Conservation (phyloP, 2,797 vertebrate genomes). For the Melanotaenia nigrans region DNA sequence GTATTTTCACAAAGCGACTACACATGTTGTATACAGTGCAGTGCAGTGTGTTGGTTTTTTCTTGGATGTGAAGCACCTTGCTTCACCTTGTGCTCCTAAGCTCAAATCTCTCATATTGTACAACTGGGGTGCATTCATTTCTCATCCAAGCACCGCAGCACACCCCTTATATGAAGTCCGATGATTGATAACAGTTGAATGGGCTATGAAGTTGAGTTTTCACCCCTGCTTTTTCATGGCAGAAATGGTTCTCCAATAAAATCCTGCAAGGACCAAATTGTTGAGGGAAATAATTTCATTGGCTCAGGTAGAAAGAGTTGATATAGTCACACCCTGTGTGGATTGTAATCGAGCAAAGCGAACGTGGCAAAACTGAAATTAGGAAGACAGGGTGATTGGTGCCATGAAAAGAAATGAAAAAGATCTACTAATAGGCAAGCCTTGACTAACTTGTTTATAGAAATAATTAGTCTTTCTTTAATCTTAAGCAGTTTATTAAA, state of each 20-base stretch:
- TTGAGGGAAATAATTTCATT: conserved; percentile 70
- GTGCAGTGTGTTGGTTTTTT: conserved; percentile 7
- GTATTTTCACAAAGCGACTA: conserved; percentile 7
- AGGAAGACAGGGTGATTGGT: conserved; percentile 70
- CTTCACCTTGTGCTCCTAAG: conserved; percentile 14
- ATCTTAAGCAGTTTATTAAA: conserved; percentile 35
- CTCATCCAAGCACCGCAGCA: conserved; percentile 60
- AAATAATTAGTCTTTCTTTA: conserved; percentile 27
- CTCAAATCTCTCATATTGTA: conserved; percentile 11
- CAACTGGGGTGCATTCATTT: conserved; percentile 40
- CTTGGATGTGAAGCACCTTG: conserved; percentile 1
- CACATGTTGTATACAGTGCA: background rate
- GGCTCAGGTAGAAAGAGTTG: conserved; percentile 59
- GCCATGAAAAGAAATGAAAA: conserved; percentile 58
- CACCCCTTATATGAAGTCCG: conserved; percentile 42
- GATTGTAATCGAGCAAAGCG: conserved; percentile 71
- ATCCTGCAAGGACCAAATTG: conserved; percentile 51
- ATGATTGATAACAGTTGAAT: conserved; percentile 81
- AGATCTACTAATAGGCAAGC: conserved; percentile 33
- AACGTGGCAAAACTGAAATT: conserved; percentile 73
- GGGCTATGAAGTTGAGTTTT: conserved; percentile 55
- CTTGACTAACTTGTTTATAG: conserved; percentile 9
- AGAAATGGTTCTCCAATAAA: conserved; percentile 54
- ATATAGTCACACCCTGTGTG: conserved; percentile 68
- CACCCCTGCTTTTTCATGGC: conserved; percentile 8